phyloP scores from a whole-genome alignment of 2,113 vertebrate genomes.

The Corythaeola cristata region DNA sequence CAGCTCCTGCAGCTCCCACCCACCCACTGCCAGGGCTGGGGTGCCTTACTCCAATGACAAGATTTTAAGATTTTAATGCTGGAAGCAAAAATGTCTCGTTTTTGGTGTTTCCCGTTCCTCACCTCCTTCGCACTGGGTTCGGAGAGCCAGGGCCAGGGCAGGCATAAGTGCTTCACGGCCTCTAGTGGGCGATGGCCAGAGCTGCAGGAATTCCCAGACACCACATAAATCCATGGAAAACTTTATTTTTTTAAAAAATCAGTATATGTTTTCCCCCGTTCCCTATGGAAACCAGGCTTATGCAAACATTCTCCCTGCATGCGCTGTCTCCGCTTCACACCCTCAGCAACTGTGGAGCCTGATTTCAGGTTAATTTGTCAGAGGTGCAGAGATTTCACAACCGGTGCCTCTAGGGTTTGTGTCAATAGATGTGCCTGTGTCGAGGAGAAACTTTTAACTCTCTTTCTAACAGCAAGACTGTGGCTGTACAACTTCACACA shows the following conservation, averaged over 20 bases:
- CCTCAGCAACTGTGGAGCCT: neutral
- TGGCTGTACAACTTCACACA: neutral
- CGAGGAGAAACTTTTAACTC: neutral
- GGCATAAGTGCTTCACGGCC: constrained; percentile 71
- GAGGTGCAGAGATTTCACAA: neutral
- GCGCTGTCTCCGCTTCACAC: neutral
- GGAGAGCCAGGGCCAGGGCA: neutral
- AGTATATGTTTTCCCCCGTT: neutral
- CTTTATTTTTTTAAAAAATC: neutral
- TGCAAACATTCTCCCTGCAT: neutral
- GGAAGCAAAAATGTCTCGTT: neutral
- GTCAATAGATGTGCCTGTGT: neutral
- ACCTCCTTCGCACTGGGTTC: neutral
- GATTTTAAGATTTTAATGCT: neutral
- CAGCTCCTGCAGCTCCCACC: neutral
- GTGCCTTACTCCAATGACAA: neutral
- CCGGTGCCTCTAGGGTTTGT: neutral
- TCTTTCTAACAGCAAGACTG: neutral
- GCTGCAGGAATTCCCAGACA: constrained; percentile 38
- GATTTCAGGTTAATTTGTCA: neutral
- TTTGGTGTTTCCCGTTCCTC: neutral
- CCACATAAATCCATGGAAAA: neutral
- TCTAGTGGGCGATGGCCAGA: constrained; percentile 68
- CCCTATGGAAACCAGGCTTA: neutral
- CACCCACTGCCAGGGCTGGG: neutral